phyloP scores from a whole-genome alignment of 2,797 vertebrate genomes.

The Microctenopoma lineatum region DNA sequence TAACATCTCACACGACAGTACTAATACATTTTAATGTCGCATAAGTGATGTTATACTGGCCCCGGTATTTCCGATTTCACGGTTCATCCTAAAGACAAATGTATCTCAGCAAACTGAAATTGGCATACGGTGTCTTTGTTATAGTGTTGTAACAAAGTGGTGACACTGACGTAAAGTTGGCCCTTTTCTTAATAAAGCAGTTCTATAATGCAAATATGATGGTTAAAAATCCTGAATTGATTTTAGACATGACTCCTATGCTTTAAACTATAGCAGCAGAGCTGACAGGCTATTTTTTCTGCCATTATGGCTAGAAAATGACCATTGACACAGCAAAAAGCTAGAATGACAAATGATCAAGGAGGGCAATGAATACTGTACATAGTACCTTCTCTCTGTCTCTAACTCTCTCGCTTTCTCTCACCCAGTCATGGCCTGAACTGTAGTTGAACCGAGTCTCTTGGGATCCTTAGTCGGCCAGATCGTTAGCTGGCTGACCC shows the following conservation, averaged over 20 bases:
- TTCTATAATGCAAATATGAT: conserved; percentile 28
- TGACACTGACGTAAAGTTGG: conserved; percentile 2
- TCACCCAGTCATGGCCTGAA: conserved; percentile 76
- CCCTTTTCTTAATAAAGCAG: conserved; percentile 16
- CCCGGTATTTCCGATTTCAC: conserved; percentile 21
- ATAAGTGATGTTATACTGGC: conserved; percentile 8
- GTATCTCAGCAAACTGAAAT: conserved; percentile 23
- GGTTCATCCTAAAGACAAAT: conserved; percentile 23
- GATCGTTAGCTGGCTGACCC: conserved; percentile 84
- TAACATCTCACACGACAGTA: conserved; percentile 26
- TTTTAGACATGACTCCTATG: conserved; percentile 28
- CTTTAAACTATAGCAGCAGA: conserved; percentile 19
- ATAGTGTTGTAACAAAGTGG: not conserved
- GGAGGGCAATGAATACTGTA: conserved; percentile 52
- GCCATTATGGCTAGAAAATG: conserved; percentile 32
- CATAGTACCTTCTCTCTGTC: conserved; percentile 23
- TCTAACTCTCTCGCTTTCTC: conserved; percentile 31
- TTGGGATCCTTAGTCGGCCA: conserved; percentile 69
- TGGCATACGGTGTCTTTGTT: not conserved
- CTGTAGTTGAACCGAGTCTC: conserved; percentile 81
- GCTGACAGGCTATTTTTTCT: conserved; percentile 17
- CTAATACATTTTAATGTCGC: conserved; percentile 41
- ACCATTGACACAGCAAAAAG: conserved; percentile 38
- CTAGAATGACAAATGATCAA: conserved; percentile 50
- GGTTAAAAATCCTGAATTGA: not conserved